Conservation (phyloP, 2,888 invertebrate genomes). For the Leptopilina drosophilae region DNA sequence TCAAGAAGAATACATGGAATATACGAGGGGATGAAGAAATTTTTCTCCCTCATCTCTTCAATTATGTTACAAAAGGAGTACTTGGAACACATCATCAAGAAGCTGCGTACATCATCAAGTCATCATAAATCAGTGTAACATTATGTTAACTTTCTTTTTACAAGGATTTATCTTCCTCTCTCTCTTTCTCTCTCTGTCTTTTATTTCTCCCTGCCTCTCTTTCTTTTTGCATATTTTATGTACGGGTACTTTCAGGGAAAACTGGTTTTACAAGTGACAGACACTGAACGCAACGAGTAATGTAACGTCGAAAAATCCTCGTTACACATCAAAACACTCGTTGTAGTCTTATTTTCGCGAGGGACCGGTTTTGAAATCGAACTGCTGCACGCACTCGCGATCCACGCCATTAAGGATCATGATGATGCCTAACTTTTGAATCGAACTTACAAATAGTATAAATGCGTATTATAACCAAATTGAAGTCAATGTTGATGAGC, state of each 20-base stretch:
- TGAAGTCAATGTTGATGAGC: too few relatives aligned
- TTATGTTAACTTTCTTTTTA: constrained; percentile 40
- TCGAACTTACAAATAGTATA: constrained; percentile 26
- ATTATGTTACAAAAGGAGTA: constrained; percentile 23
- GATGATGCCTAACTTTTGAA: constrained; percentile 48
- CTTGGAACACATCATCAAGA: not conserved
- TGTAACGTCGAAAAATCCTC: constrained; percentile 47
- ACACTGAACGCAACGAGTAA: constrained; percentile 24
- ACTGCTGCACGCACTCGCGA: constrained; percentile 42
- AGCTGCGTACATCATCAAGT: constrained; percentile 34
- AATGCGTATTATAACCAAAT: too few relatives aligned
- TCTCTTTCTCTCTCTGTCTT: not conserved
- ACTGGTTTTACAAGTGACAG: constrained; percentile 33
- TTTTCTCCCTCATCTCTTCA: not conserved
- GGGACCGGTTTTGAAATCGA: constrained; percentile 50
- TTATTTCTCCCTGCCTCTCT: too few relatives aligned
- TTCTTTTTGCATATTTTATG: constrained; percentile 30
- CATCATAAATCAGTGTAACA: constrained; percentile 39
- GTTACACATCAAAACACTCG: constrained; percentile 52
- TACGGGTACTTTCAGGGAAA: constrained; percentile 28
- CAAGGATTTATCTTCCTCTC: not conserved
- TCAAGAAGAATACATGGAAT: too few relatives aligned
- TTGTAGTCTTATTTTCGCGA: constrained; percentile 25
- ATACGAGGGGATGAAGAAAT: not conserved
- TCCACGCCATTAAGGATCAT: constrained; percentile 48